Base-by-base conservation (phyloP, 2,797 vertebrate genomes). In the Sylvilagus floridanus region DNA sequence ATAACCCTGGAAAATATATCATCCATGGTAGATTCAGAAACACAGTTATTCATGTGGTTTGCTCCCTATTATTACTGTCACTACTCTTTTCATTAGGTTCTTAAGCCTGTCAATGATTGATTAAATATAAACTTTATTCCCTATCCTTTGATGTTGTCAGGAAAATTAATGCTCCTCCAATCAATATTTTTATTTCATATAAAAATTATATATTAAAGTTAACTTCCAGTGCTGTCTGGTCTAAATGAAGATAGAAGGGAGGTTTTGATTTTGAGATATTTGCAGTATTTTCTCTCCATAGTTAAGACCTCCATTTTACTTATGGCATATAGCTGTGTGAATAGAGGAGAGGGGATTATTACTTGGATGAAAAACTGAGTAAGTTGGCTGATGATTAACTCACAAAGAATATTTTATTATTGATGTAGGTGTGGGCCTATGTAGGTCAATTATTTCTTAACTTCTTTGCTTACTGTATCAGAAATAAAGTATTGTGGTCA, bases 361-460 rank as follows among this genome's bases (percentile, higher is more conserved):
- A 30, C 47, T 71, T 81, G 77, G 62, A 86, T 35, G 21, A 68
- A 83, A 90, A 83, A 24, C 28, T 47, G 10, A 7, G n/a, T 78
- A 52, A 32, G 5, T 65, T 52, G 62, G 9, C 9, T 5, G 21
- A 65, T 71, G 28, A 93, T 63, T 71, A 42, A 57, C 68, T 87
- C 30, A 88, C 26, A 57, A 83, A 66, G 22, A 42, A 22, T 76
- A 84, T 87, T 93, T 89, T 91, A 57, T 19, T 73, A 8, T 82
- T 35, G 63, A 42, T 26, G 5, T 22, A 50, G 32, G 14, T 10
- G 5, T 30, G 16, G 35, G 7, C 54, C 5, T 95, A 9, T 57
- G 28, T 63, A 32, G 78, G 28, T 12, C 24, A 75, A 12, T 35
- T 77, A 26, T 73, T 89, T 62, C 32, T n/a, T 28, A 66, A 17